Evolutionary conservation across 2,113 vertebrate genomes (phyloP).

Genomic region (Atrichornis clamosus): DNA sequence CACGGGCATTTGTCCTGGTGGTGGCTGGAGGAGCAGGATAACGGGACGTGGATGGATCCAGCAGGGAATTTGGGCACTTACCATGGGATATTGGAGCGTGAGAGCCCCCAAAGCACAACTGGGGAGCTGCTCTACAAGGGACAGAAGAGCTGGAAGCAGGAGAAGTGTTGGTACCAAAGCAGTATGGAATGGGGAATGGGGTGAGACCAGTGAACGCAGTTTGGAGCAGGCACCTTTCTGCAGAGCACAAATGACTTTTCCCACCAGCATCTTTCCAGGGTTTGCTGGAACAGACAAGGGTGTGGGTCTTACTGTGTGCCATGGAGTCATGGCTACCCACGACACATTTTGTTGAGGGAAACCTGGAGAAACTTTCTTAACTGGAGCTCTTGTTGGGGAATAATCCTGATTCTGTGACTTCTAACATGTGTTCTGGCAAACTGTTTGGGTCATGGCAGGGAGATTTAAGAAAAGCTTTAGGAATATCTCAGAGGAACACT

Average conservation of each 20-base stretch:
- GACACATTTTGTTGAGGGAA: accelerated
- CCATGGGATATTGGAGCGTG: accelerated
- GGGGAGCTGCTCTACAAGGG: not conserved
- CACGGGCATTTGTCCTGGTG: accelerated
- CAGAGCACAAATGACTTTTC: not conserved
- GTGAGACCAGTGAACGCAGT: accelerated
- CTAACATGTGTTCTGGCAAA: not conserved
- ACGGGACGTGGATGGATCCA: accelerated
- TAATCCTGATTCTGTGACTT: not conserved
- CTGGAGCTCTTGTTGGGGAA: not conserved
- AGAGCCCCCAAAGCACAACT: not conserved
- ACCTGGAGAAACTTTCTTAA: too few species aligned
- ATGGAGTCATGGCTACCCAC: not conserved
- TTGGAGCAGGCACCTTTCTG: not conserved
- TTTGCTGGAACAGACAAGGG: not conserved
- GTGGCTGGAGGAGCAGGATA: accelerated
- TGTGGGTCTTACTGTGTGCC: accelerated
- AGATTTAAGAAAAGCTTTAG: not conserved
- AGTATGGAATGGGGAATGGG: accelerated
- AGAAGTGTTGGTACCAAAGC: not conserved
- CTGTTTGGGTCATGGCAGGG: accelerated
- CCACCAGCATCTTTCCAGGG: not conserved
- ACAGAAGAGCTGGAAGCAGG: not conserved
- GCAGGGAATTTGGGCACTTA: not conserved
- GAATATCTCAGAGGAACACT: not conserved